Conservation (phyloP, 2,888 invertebrate species). For the Heliconius ethilla region DNA sequence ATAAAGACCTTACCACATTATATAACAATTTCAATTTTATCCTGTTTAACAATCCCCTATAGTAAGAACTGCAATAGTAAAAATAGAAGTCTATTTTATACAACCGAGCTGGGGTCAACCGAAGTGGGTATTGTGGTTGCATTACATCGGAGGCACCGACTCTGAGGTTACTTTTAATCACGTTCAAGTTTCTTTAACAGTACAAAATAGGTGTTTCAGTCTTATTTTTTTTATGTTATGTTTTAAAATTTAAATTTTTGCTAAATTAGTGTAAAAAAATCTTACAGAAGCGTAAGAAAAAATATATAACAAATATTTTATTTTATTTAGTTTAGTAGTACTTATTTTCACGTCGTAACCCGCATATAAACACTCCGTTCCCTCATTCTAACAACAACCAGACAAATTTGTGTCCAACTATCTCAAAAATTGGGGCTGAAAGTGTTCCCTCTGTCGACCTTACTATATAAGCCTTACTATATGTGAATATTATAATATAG, state of each 20-base stretch:
- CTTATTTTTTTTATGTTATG: not conserved
- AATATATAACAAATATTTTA: too few relatives aligned
- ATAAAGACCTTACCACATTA: not conserved
- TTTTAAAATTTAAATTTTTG: not conserved
- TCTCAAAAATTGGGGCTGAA: too few relatives aligned
- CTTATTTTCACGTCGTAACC: too few relatives aligned
- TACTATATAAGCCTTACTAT: too few relatives aligned
- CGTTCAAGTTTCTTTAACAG: conserved; percentile 26
- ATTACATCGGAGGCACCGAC: conserved; percentile 22
- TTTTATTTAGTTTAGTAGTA: too few relatives aligned
- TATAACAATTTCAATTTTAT: conserved; percentile 7
- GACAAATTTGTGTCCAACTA: too few relatives aligned
- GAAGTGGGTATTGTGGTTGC: conserved; percentile 30
- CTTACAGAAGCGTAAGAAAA: too few relatives aligned
- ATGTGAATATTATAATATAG: too few relatives aligned
- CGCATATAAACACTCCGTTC: too few relatives aligned
- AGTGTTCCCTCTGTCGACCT: too few relatives aligned
- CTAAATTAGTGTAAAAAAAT: too few relatives aligned
- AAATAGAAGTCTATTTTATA: conserved; percentile 22
- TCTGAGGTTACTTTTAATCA: conserved; percentile 37
- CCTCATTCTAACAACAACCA: too few relatives aligned
- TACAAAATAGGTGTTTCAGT: conserved; percentile 10
- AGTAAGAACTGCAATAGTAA: conserved; percentile 5
- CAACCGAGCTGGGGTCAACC: conserved; percentile 23
- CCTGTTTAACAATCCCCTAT: not conserved